Conservation (phyloP, 2,888 invertebrate genomes). For the Thecocarcelia acutangulata region DNA sequence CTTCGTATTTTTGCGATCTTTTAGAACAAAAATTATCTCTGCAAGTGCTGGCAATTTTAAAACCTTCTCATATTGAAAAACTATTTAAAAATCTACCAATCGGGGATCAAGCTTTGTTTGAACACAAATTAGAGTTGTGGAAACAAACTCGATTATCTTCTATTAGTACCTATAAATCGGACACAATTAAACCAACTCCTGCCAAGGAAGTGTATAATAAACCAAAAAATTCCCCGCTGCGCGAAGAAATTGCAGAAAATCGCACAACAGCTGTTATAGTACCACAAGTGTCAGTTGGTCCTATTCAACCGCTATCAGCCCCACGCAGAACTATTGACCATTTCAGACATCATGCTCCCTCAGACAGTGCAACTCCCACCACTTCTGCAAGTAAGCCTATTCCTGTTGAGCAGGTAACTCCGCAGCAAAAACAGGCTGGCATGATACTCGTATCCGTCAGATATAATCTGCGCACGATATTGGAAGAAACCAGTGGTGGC, state of each 20-base stretch:
- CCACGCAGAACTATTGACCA: conserved; percentile 7
- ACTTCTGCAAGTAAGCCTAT: not conserved
- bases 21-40: conserved; percentile 50
- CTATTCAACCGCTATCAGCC: not conserved
- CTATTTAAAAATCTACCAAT: conserved; percentile 48
- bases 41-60: conserved; percentile 39
- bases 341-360: not conserved
- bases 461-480: conserved; percentile 50
- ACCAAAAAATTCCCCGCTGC: not conserved
- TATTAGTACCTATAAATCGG: not conserved
- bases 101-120: conserved; percentile 59
- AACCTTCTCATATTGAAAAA: conserved; percentile 44
- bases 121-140: conserved; percentile 58
- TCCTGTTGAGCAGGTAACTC: not conserved
- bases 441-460: conserved; percentile 27
- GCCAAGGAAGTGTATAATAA: not conserved
- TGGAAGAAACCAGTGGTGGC: conserved; percentile 58
- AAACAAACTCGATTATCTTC: conserved; percentile 27
- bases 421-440: not conserved
- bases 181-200: not conserved
- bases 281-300: conserved; percentile 24
- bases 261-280: conserved; percentile 29
- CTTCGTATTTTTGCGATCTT: no score
- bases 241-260: conserved; percentile 32
- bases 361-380: not conserved